Evolutionary conservation across 92 coral and sea anemone species (phyloP), one percentile per base, ranked within the genome.

Genomic region (Parazoanthus darwini): DNA sequence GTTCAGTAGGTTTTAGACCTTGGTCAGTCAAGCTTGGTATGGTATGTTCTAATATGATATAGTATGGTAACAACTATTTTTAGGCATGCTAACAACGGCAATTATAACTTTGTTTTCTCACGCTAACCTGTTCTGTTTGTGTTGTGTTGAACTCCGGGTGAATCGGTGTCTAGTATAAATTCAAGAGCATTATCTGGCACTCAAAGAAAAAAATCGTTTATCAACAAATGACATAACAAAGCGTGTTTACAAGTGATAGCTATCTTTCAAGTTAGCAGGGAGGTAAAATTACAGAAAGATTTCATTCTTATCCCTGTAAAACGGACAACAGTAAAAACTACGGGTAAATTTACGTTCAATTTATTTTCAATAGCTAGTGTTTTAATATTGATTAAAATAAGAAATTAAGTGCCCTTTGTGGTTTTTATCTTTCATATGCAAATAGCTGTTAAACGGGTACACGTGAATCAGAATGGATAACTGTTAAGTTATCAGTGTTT

Each of bases 201-300:
- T 4, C 26, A 76, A 39, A n/a, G 25, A 37, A 22, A 11, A 6
- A 33, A 10, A 36, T 36, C 46, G 46, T 36, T 74, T 74, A 74
- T 74, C 50, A 74, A 42, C 44, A 74, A 76, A 76, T 25, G 80
- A 39, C n/a, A 76, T 16, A 15, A 44, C 46, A 76, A 76, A 39
- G 80, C 23, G 46, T 37, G 80, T 38, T 76, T 39, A 76, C 46
- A 37, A 37, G 46, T 39, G 80, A 39, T 38, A 18, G 48, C 80
- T 76, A 39, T 76, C 80, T 76, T 76, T 76, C 38, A 72, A 37
- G 46, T 37, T 75, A 75, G 79, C 79, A 25, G 51, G 51, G 46
- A 16, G 44, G 48, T 75, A 29, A 20, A 38, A 75, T 75, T 75
- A 75, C 79, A 75, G n/a, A 63, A 20, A 63, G 70, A 25, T 7